Conservation (phyloP, 1,140 invertebrate species). For the Piezodorus guildinii region DNA sequence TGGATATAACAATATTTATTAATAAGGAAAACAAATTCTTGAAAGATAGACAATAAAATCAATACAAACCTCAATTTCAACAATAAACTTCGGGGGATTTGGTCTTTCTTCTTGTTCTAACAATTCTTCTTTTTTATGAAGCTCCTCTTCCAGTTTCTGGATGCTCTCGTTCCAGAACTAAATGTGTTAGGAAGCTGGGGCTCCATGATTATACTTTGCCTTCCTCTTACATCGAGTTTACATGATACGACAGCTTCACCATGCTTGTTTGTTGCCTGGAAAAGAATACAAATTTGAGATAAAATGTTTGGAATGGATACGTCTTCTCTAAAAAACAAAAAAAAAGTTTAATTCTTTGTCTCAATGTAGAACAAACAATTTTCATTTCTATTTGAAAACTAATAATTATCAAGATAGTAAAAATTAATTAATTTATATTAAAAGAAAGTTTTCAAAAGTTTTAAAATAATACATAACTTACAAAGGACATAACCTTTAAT, state of each 20-base stretch:
- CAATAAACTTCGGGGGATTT: constrained; percentile 72
- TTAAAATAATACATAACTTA: too few species aligned
- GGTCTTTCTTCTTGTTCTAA: constrained; percentile 69
- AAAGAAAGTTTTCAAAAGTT: too few species aligned
- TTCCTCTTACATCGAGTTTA: constrained; percentile 69
- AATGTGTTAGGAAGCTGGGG: constrained; percentile 81
- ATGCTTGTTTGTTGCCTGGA: constrained; percentile 67
- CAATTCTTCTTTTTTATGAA: constrained; percentile 78
- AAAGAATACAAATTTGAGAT: neutral
- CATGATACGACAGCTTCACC: constrained; percentile 80
- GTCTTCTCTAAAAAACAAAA: neutral
- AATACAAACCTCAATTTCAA: constrained; percentile 50
- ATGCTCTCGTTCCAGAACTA: constrained; percentile 77
- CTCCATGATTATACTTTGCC: constrained; percentile 78
- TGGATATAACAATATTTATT: neutral
- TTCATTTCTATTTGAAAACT: neutral
- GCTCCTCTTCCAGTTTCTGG: constrained; percentile 76
- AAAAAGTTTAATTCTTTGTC: neutral
- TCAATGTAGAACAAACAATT: neutral
- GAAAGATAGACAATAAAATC: neutral
- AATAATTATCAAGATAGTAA: neutral
- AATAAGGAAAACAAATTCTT: neutral
- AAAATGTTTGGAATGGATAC: too few species aligned
- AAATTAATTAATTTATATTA: too few species aligned
- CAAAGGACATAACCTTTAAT: too few species aligned